Evolutionary conservation across 2,113 vertebrate genomes (phyloP).

Genomic region (Nannobrachium achirus): DNA sequence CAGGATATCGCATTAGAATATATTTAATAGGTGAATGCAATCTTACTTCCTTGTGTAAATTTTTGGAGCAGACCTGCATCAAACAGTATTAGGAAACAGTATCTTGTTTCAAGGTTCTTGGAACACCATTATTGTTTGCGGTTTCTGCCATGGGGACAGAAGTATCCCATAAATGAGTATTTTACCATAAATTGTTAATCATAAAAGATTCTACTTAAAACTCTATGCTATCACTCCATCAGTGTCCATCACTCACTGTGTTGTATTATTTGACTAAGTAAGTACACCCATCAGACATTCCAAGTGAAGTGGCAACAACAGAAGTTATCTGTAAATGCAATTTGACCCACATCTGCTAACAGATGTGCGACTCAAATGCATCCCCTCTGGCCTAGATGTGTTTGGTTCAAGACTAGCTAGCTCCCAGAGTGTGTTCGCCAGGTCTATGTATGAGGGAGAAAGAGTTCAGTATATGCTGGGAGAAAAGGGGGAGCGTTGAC

Average conservation of each 20-base stretch:
- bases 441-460: conserved; percentile 43
- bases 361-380: neutral
- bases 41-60: neutral
- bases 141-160: no score
- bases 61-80: neutral
- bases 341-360: neutral
- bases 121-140: no score
- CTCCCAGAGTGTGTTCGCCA: conserved; percentile 24
- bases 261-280: no score
- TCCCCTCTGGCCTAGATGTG: neutral
- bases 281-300: no score
- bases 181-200: no score
- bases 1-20: neutral
- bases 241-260: no score
- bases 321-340: neutral
- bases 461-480: conserved; percentile 45
- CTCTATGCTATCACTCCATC: no score
- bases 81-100: neutral
- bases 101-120: neutral
- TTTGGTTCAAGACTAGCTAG: conserved; percentile 2
- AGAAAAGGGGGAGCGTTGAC: conserved; percentile 67
- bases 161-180: no score
- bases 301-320: no score
- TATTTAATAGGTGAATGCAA: neutral
- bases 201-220: no score